Evolutionary conservation across 1,140 invertebrate species (phyloP).

Genomic region (Epicauta chinensis): DNA sequence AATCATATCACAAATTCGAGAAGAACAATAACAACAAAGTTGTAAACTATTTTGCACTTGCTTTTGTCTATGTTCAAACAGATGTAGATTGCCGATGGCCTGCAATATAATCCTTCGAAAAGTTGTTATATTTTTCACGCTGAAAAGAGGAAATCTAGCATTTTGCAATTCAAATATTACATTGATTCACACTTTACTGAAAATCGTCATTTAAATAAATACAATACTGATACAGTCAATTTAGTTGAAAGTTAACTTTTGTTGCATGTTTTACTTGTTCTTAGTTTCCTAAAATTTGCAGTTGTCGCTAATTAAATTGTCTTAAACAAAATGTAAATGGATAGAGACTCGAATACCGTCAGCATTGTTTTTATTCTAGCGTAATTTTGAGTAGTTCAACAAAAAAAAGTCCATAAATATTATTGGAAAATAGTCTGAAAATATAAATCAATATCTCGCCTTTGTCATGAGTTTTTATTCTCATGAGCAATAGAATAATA

Average conservation of each 20-base stretch:
- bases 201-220: neutral
- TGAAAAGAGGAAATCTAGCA: conserved; percentile 9
- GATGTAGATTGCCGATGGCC: conserved; percentile 3
- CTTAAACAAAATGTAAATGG: no score
- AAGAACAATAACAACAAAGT: neutral
- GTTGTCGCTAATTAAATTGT: no score
- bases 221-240: no score
- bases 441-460: conserved; percentile 28
- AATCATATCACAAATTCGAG: conserved; percentile 10
- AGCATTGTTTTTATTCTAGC: no score
- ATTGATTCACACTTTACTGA: conserved; percentile 10
- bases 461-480: conserved; percentile 19
- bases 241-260: no score
- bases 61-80: neutral
- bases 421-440: conserved; percentile 11
- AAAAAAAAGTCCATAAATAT: conserved; percentile 24
- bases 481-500: conserved; percentile 18
- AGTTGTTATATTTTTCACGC: conserved; percentile 12
- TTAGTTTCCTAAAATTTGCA: no score
- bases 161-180: conserved; percentile 13
- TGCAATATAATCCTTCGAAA: conserved; percentile 5
- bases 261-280: no score
- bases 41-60: no score
- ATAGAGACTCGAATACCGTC: no score
- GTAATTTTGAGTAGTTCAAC: no score